A percentile compares a stretch with the other conserved stretches of the same genome.
These are phyloP conservation scores for Peromyscus aztecus DNA, from an alignment of 2,797 vertebrate genomes.

Conservation along the genomic window DNA sequence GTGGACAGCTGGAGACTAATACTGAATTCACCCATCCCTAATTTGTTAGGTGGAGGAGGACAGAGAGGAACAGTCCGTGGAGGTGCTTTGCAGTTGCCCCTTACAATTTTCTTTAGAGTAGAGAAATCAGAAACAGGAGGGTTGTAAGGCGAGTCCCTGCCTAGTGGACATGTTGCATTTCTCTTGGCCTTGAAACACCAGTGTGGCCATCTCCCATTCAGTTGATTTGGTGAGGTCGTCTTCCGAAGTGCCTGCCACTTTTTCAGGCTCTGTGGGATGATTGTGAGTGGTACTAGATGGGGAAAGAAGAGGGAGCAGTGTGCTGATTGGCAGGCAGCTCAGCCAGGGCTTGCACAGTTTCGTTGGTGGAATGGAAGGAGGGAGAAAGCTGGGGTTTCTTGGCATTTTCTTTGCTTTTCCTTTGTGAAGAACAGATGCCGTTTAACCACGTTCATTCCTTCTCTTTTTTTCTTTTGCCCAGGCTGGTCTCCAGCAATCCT, in stretches of 20 bases:
- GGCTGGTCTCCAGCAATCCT: background rate
- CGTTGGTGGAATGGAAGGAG: background rate
- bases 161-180: conserved; percentile 22
- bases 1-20: conserved; percentile 74
- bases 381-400: conserved; percentile 24
- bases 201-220: background rate
- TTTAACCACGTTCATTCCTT: conserved; percentile 56
- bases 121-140: background rate
- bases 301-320: background rate
- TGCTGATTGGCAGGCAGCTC: conserved; percentile 11
- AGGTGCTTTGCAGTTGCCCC: conserved; percentile 32
- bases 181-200: conserved; percentile 34
- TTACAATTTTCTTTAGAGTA: conserved; percentile 25
- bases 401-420: conserved; percentile 61
- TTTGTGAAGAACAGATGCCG: conserved; percentile 65
- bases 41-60: conserved; percentile 43
- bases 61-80: background rate
- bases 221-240: background rate
- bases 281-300: conserved; percentile 12
- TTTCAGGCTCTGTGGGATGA: background rate
- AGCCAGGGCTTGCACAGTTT: background rate
- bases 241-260: background rate
- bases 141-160: background rate
- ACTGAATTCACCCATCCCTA: conserved; percentile 52
- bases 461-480: background rate